A percentile compares a stretch with the other conserved stretches of the same genome.
phyloP scores from a whole-genome alignment of 1,140 invertebrate genomes.

The Ptiloglossa arizonensis region DNA sequence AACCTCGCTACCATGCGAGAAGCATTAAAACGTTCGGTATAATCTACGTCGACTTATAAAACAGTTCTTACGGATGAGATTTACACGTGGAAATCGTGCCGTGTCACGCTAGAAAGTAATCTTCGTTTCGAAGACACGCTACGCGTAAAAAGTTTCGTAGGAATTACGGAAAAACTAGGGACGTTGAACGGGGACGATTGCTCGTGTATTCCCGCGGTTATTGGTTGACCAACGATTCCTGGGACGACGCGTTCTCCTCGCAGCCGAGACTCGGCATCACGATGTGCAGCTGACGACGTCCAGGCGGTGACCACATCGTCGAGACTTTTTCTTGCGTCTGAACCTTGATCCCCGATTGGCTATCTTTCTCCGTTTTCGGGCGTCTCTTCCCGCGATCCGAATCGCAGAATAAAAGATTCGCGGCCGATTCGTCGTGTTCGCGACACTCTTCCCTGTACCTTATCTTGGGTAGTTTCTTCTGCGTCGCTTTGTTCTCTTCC shows the following conservation, averaged over 20 bases:
- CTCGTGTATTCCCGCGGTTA: background rate
- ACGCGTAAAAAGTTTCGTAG: background rate
- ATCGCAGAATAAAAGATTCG: background rate
- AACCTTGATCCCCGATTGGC: constrained; percentile 6
- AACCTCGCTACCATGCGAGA: no score
- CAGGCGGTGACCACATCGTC: constrained; percentile 41
- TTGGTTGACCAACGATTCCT: constrained; percentile 63
- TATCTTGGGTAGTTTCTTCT: constrained; percentile 22
- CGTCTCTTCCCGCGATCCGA: background rate
- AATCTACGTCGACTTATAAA: background rate
- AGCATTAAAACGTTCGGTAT: background rate
- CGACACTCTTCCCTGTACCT: constrained; percentile 3
- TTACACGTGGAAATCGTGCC: background rate
- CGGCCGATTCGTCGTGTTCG: background rate
- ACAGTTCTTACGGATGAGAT: background rate
- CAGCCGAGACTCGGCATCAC: constrained; percentile 84
- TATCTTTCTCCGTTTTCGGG: background rate
- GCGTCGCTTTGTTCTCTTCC: constrained; percentile 9
- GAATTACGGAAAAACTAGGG: background rate
- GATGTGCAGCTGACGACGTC: constrained; percentile 84
- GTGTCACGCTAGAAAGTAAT: background rate
- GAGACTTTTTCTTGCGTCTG: constrained; percentile 17
- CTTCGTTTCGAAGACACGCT: background rate
- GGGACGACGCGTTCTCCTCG: constrained; percentile 66
- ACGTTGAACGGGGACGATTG: constrained; percentile 2